Evolutionary conservation across 2,888 invertebrate species (phyloP), one percentile per base, ranked within the genome.

Genomic region (Dasysyrphus tricinctus): DNA sequence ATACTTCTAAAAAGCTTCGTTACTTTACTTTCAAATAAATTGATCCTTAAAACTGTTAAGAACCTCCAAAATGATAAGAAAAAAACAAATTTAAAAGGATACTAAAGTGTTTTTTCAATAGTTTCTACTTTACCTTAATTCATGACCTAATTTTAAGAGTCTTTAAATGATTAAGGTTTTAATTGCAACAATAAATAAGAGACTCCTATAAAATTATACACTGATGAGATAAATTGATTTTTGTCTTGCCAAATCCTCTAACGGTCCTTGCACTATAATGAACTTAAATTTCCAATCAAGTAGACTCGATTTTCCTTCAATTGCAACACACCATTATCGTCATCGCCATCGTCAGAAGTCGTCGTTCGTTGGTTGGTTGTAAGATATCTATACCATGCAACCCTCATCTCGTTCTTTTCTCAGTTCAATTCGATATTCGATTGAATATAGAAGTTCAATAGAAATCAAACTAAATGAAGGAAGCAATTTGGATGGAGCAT

Each of bases 241-340:
- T n/a, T 61, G 19, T 59, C 24, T 61, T 39, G 14, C 24, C 19
- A 34, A 61, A 59, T 59, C 59, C 56, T 56, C 59, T 37, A 12
- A 39, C 19, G 19, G 12, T 39, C 3, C 47, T 29, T 24, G 7
- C 61, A 14, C 61, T 44, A 5, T 44, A 63, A 63, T 44, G 63
- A 63, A 63, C 42, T 61, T 61, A 61, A 59, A 77, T 63, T 72
- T 70, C 47, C 63, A 65, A 65, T 72, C 78, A 61, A 54, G 34
- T 19, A 51, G 29, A 34, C 42, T 63, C 44, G 63, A 24, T 44
- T 29, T 63, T 63, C 24, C 37, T 11, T 37, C n/a, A 51, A 63
- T 72, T 78, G 65, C 34, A 47, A 37, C 69, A 75, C 75, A 16
- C 51, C 63, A 39, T 19, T 32, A 16, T 44, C n/a, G 29, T 59